These are phyloP conservation scores for Psylliodes chrysocephalus DNA, from an alignment of 2,888 invertebrate species.

Conservation along the genomic window DNA sequence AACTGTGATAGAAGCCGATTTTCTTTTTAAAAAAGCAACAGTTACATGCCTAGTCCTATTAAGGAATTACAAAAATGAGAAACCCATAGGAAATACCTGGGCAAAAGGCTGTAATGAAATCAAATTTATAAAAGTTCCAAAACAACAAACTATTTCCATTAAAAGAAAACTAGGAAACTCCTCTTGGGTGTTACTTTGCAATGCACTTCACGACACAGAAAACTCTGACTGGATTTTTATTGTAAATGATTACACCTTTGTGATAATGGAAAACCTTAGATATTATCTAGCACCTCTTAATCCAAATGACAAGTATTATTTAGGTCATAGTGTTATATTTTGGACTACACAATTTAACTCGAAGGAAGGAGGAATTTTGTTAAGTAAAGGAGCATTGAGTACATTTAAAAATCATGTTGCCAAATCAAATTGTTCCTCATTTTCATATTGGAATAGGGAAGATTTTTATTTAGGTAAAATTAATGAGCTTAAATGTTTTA, in stretches of 20 bases:
- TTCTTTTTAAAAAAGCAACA: conserved; percentile 57
- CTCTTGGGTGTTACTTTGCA: conserved; percentile 59
- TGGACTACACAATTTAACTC: conserved; percentile 69
- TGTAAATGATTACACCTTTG: conserved; percentile 68
- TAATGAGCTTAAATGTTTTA: conserved; percentile 1
- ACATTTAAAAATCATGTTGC: conserved; percentile 58
- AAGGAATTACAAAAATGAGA: conserved; percentile 61
- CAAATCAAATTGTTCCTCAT: conserved; percentile 61
- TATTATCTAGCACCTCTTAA: conserved; percentile 65
- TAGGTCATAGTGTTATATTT: conserved; percentile 67
- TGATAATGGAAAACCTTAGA: conserved; percentile 69
- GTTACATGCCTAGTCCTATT: conserved; percentile 66
- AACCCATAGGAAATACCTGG: conserved; percentile 60
- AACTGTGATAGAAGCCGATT: conserved; percentile 53
- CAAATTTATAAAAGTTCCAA: conserved; percentile 47
- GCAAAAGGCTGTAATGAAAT: conserved; percentile 58
- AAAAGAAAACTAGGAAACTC: conserved; percentile 53
- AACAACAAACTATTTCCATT: conserved; percentile 49
- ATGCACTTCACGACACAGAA: conserved; percentile 48
- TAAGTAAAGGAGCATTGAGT: conserved; percentile 65
- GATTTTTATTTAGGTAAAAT: conserved; percentile 68
- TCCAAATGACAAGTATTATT: conserved; percentile 64
- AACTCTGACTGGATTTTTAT: conserved; percentile 67
- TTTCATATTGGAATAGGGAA: conserved; percentile 69
- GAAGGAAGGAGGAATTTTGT: conserved; percentile 68